Evolutionary conservation across 2,113 vertebrate genomes (phyloP), one percentile per base, ranked within the genome.

Genomic region (Erythrocebus patas): DNA sequence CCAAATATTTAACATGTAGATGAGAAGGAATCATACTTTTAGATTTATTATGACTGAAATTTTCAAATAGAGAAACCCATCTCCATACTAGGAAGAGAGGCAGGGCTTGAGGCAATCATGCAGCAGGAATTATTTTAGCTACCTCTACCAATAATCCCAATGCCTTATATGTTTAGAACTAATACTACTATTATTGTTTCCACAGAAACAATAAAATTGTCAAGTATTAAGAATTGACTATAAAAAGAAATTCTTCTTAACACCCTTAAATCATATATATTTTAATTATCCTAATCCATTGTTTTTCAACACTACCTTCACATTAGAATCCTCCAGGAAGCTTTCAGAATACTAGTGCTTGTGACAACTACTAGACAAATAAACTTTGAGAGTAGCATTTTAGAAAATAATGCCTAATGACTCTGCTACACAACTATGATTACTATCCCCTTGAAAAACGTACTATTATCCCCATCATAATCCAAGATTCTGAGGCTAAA

Each of bases 101-200:
- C 30, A 61, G 1, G 1, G 0, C 35, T 73, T 73, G 18, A 48
- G 32, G 23, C 4, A 45, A 25, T 64, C 17, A 45, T 0, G 1
- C 13, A 38, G 30, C 55, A 55, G 38, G 9, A 81, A 73, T 72
- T 86, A 66, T 90, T 27, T 25, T 25, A 57, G 30, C 25, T 86
- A 27, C 16, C 45, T 61, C 40, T 59, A 68, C 4, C 7, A 66
- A 57, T 10, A 66, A 14, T 25, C 25, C 8, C 32, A 66, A 48
- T 6, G 7, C 55, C 48, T 48, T 9, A 8, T 57, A 55, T 48
- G 3, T 32, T 40, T 3, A 66, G 40, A 93, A 84, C 20, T 73
- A 87, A 81, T 50, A 75, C 17, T 57, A 59, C 66, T 91, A 45
- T 52, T 75, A 66, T 25, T 91, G 32, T 20, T 75, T 73, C 23